phyloP scores from a whole-genome alignment of 2,797 vertebrate genomes.

The Cirrhinus mrigala region DNA sequence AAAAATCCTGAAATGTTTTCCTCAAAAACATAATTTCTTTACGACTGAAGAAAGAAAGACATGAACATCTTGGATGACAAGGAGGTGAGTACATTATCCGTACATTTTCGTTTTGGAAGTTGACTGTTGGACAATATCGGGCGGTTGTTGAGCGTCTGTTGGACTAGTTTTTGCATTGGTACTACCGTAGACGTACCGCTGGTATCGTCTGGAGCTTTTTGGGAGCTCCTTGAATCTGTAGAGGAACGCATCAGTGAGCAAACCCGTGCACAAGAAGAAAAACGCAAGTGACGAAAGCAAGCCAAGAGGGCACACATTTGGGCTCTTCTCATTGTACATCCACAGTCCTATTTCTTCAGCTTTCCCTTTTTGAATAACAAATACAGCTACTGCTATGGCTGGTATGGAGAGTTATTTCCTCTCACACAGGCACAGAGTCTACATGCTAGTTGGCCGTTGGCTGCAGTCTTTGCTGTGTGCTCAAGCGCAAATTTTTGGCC shows the following conservation, averaged over 20 bases:
- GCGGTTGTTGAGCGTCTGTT: neutral
- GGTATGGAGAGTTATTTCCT: neutral
- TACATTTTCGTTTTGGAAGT: too few species aligned
- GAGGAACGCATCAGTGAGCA: neutral
- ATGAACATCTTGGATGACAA: too few species aligned
- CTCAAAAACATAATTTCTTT: too few species aligned
- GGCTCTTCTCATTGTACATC: neutral
- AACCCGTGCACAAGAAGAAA: neutral
- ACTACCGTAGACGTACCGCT: neutral
- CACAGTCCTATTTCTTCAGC: neutral
- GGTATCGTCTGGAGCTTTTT: neutral
- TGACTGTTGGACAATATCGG: neutral
- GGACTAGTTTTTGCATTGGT: neutral
- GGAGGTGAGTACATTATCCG: too few species aligned
- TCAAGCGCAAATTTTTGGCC: constrained; percentile 1
- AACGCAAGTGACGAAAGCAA: neutral
- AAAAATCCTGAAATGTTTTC: too few species aligned
- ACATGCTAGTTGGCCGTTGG: neutral
- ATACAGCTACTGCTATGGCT: neutral
- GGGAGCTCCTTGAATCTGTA: neutral
- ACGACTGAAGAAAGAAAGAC: too few species aligned
- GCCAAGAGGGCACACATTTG: neutral
- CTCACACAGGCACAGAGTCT: neutral
- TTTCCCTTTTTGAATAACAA: neutral
- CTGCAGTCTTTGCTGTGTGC: neutral